These are phyloP conservation scores for Monarcha castaneiventris DNA, from an alignment of 2,113 vertebrate genomes.

Conservation along the genomic window DNA sequence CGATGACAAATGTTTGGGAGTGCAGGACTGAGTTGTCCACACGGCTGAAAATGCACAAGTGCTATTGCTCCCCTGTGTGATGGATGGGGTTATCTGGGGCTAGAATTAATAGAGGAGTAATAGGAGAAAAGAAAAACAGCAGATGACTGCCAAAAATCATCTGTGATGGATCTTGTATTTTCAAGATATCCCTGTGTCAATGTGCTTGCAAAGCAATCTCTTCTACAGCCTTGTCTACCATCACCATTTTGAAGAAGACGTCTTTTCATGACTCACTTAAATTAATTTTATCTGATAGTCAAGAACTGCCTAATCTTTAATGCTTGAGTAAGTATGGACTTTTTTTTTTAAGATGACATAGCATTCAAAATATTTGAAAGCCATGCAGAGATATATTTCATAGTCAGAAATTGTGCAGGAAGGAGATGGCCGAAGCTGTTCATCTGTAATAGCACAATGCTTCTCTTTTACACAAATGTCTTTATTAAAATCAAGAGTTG, in stretches of 20 bases:
- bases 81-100: not conserved
- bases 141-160: not conserved
- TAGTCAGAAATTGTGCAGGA: not conserved
- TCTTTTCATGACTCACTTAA: conserved; percentile 74
- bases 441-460: not conserved
- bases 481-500: not conserved
- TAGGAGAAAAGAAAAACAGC: not conserved
- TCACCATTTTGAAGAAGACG: conserved; percentile 71
- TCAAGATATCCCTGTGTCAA: conserved; percentile 48
- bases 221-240: conserved; percentile 74
- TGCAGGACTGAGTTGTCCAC: not conserved
- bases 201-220: conserved; percentile 75
- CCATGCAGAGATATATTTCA: not conserved
- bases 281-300: conserved; percentile 72
- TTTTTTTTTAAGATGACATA: not conserved
- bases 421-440: not conserved
- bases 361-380: not conserved
- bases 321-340: conserved; percentile 45
- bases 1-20: not conserved
- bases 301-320: conserved; percentile 75
- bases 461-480: not conserved
- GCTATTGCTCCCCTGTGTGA: not conserved
- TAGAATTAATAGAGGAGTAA: not conserved
- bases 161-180: not conserved
- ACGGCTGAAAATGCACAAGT: not conserved